These are phyloP conservation scores for Steinernema hermaphroditum DNA, from an alignment of 2,888 invertebrate genomes.

Conservation along the genomic window DNA sequence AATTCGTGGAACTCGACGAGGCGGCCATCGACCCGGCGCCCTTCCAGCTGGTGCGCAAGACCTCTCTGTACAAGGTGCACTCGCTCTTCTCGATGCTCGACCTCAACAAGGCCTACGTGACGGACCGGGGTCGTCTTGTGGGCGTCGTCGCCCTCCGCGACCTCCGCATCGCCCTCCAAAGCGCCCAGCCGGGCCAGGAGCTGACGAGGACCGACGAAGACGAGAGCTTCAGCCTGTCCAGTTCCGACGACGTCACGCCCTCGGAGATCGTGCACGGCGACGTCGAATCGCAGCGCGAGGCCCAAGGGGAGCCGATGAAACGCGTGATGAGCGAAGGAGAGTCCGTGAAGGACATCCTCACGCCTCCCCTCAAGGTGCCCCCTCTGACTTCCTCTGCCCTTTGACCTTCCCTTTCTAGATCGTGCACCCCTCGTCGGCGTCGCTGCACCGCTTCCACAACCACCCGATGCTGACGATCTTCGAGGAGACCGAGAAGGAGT, in stretches of 20 bases:
- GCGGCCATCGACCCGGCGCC: slow-evolving; percentile 61
- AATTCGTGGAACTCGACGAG: slow-evolving; percentile 53
- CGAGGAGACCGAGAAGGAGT: slow-evolving; percentile 34
- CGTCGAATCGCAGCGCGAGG: slow-evolving; percentile 29
- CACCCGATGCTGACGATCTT: slow-evolving; percentile 46
- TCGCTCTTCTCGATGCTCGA: slow-evolving; percentile 64
- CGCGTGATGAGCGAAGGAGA: background rate
- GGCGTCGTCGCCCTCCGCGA: slow-evolving; percentile 64
- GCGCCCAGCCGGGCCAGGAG: slow-evolving; percentile 17
- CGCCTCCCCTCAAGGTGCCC: slow-evolving; percentile 56
- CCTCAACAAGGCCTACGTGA: slow-evolving; percentile 62
- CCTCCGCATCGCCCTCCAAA: slow-evolving; percentile 39
- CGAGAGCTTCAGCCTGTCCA: slow-evolving; percentile 26
- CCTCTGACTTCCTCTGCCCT: background rate
- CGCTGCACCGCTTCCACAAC: slow-evolving; percentile 41
- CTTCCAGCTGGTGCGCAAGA: slow-evolving; percentile 61
- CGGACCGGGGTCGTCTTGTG: slow-evolving; percentile 62
- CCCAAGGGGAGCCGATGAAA: background rate
- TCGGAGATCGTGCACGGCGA: background rate
- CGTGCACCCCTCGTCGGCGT: slow-evolving; percentile 42
- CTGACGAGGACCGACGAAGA: background rate
- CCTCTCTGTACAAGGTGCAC: slow-evolving; percentile 63
- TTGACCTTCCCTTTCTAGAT: slow-evolving; percentile 36
- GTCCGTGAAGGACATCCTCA: slow-evolving; percentile 53
- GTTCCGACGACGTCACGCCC: slow-evolving; percentile 31